Evolutionary conservation across 2,113 vertebrate species (phyloP), one percentile per base, ranked within the genome.

Genomic region (Spea bombifrons): DNA sequence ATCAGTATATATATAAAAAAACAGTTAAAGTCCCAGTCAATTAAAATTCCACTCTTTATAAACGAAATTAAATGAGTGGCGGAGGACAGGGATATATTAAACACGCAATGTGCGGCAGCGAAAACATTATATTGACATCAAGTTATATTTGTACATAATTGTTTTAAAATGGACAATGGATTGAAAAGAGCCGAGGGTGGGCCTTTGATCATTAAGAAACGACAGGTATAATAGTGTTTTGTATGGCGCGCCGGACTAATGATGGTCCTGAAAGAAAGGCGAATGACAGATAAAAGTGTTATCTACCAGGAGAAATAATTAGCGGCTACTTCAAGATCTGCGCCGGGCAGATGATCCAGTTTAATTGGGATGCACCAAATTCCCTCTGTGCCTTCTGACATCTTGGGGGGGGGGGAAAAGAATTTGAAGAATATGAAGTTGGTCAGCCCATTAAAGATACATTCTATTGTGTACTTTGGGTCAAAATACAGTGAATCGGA

Each of bases 271-370:
- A 89, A 89, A 86, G 83, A 85, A 78, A 83, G 53, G 66, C 85
- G 82, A 82, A 86, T 85, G 87, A 85, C 79, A 77, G 88, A 82
- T 86, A 88, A 89, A 89, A 84, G 89, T 87, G 89, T 90, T 86
- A 89, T 87, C 87, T 91, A 87, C 84, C 86, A 90, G 84, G 79
- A 87, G 87, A 90, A 88, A 89, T 92, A 92, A 93, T 92, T 91
- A 92, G 89, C 85, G 66, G 87, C 85, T 84, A 88, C 89, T 87
- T 88, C 85, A 86, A 81, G 76, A 78, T 83, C 80, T 16, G 85
- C 85, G 84, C 83, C 85, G 85, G 81, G 84, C 85, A 57, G 16
- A 83, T 86, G 86, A 85, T 84, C 87, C 85, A 83, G 90, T 88
- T 91, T 91, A 92, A 91, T 91, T 91, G 92, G 89, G 81, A 85